A percentile compares a stretch with the other conserved stretches of the same genome.
These are phyloP conservation scores for Knipowitschia caucasica DNA, from an alignment of 2,797 vertebrate species.

Conservation along the genomic window DNA sequence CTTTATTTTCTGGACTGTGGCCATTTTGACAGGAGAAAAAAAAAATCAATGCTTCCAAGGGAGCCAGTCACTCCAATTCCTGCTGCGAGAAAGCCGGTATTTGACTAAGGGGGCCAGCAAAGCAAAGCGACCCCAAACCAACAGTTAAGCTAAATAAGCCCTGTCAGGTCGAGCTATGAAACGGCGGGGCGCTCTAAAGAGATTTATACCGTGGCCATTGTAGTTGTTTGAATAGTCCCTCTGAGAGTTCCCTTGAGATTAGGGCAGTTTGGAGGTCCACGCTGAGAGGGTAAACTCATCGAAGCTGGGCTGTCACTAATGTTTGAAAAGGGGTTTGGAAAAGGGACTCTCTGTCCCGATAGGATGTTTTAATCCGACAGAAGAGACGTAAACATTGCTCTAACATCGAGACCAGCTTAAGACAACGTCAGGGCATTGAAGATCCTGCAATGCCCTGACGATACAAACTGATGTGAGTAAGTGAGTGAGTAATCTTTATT, in stretches of 20 bases:
- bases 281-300: conserved; percentile 35
- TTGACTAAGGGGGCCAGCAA: conserved; percentile 44
- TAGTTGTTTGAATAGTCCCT: conserved; percentile 77
- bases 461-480: background rate
- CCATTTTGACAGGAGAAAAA: conserved; percentile 28
- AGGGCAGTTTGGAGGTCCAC: conserved; percentile 41
- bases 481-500: no score
- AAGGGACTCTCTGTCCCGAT: conserved; percentile 39
- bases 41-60: conserved; percentile 36
- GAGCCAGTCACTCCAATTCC: conserved; percentile 32
- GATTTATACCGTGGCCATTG: conserved; percentile 68
- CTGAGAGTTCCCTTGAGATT: conserved; percentile 50
- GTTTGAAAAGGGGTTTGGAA: conserved; percentile 53
- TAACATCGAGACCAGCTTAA: conserved; percentile 35
- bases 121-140: conserved; percentile 37
- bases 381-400: conserved; percentile 35
- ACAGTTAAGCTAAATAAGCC: conserved; percentile 65
- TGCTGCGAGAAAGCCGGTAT: conserved; percentile 36
- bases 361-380: conserved; percentile 54
- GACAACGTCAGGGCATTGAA: conserved; percentile 16
- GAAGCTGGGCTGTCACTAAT: conserved; percentile 31
- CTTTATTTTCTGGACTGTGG: conserved; percentile 17
- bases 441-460: background rate
- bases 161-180: conserved; percentile 56
- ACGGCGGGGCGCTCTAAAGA: conserved; percentile 59